These are phyloP conservation scores for Monochamus alternatus DNA, from an alignment of 2,888 invertebrate genomes.

Conservation along the genomic window DNA sequence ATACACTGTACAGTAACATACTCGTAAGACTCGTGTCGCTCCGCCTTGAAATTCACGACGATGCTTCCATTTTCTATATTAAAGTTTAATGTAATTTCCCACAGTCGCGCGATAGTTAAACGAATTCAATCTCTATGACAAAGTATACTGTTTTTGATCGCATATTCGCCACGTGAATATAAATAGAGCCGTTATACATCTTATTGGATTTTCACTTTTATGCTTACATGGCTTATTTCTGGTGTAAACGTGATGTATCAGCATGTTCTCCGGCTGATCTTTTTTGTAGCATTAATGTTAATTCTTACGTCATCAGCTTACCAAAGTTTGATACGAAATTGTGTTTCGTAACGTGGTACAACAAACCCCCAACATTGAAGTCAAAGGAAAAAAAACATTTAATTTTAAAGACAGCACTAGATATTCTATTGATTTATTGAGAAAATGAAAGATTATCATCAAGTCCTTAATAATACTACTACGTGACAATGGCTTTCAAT, in stretches of 20 bases:
- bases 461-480: no score
- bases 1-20: no score
- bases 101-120: constrained; percentile 16
- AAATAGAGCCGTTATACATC: constrained; percentile 11
- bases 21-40: not conserved
- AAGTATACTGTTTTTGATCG: constrained; percentile 22
- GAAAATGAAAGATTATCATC: no score
- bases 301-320: not conserved
- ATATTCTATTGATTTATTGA: no score
- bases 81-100: constrained; percentile 25
- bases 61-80: constrained; percentile 5
- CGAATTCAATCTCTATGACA: constrained; percentile 7
- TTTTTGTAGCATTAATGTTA: not conserved
- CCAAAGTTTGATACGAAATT: not conserved
- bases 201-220: constrained; percentile 21
- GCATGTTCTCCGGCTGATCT: not conserved
- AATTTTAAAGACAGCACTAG: no score
- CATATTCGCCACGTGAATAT: constrained; percentile 19
- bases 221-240: constrained; percentile 5
- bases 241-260: constrained; percentile 10
- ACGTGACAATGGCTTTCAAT: no score
- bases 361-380: no score
- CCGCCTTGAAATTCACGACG: not conserved
- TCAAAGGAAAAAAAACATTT: no score
- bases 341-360: not conserved